Percentiles rank a stretch among this genome's conserved stretches.
These are phyloP conservation scores for Neodiprion fabricii DNA, from an alignment of 1,140 invertebrate genomes.

Conservation along the genomic window DNA sequence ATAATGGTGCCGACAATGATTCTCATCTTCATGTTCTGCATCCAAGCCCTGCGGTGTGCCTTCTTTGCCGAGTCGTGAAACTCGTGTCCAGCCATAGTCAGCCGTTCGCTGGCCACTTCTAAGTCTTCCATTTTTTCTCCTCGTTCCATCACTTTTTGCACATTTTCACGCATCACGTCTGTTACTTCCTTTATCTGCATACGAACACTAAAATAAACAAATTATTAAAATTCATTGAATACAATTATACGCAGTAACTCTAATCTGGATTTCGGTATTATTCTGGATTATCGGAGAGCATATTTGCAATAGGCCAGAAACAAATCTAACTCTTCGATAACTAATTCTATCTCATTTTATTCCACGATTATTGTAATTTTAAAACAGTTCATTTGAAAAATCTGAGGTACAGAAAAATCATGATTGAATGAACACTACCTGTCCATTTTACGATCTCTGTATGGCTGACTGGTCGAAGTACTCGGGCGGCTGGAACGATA, in stretches of 20 bases:
- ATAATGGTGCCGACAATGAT: conserved; percentile 47
- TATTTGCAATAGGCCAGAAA: too few species aligned
- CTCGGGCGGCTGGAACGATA: conserved; percentile 35
- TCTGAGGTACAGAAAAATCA: neutral
- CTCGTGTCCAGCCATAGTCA: conserved; percentile 59
- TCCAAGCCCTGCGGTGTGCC: conserved; percentile 61
- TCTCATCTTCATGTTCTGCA: conserved; percentile 60
- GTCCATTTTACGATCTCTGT: conserved; percentile 47
- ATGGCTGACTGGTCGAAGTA: conserved; percentile 40
- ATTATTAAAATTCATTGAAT: neutral
- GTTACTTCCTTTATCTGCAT: conserved; percentile 66
- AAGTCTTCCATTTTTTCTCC: conserved; percentile 66
- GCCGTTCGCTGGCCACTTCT: conserved; percentile 62
- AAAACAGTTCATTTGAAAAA: too few species aligned
- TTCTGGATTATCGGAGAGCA: too few species aligned
- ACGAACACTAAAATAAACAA: conserved; percentile 49
- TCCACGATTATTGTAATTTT: too few species aligned
- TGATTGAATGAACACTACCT: conserved; percentile 35
- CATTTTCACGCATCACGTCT: conserved; percentile 66
- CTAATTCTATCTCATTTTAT: too few species aligned
- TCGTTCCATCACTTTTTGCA: conserved; percentile 64
- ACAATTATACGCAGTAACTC: too few species aligned
- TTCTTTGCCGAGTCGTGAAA: conserved; percentile 61
- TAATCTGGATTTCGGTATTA: too few species aligned
- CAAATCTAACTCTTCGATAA: too few species aligned